Percentiles rank a stretch among this genome's conserved stretches.
Evolutionary conservation across 2,113 vertebrate genomes (phyloP).

Genomic region (Rhea americana): DNA sequence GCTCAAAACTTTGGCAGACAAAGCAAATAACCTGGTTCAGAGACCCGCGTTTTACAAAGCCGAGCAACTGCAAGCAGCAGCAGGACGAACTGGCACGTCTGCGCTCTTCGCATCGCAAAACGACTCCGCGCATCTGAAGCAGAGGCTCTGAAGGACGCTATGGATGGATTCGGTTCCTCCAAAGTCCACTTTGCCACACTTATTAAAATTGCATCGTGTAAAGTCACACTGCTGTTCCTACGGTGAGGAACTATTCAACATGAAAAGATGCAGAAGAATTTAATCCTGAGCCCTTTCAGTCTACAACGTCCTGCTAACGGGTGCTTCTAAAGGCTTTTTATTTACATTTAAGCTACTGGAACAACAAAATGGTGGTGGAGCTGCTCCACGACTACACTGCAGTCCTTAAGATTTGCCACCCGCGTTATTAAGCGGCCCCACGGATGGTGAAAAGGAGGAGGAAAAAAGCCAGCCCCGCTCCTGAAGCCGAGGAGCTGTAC

Average conservation of each 20-base stretch:
- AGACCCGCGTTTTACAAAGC: not conserved
- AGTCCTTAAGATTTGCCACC: not conserved
- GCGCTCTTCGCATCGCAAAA: not conserved
- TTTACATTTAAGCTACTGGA: not conserved
- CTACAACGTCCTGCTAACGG: not conserved
- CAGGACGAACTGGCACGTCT: not conserved
- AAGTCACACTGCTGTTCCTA: not conserved
- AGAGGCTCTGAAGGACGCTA: not conserved
- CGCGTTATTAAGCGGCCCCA: not conserved
- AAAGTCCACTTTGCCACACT: not conserved
- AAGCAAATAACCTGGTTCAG: not conserved
- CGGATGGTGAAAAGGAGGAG: not conserved
- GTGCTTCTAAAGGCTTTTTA: too few species aligned
- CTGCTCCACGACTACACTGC: not conserved
- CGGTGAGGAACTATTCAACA: not conserved
- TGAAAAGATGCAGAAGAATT: not conserved
- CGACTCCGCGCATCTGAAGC: not conserved
- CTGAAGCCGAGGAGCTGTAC: not conserved
- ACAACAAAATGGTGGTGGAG: not conserved
- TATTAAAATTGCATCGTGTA: not conserved
- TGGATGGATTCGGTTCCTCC: not conserved
- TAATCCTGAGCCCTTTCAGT: not conserved
- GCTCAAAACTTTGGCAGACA: slow-evolving; percentile 4
- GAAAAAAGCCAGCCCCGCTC: not conserved
- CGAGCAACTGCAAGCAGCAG: not conserved